phyloP scores from a whole-genome alignment of 2,888 invertebrate species.

The Plebejus anna region DNA sequence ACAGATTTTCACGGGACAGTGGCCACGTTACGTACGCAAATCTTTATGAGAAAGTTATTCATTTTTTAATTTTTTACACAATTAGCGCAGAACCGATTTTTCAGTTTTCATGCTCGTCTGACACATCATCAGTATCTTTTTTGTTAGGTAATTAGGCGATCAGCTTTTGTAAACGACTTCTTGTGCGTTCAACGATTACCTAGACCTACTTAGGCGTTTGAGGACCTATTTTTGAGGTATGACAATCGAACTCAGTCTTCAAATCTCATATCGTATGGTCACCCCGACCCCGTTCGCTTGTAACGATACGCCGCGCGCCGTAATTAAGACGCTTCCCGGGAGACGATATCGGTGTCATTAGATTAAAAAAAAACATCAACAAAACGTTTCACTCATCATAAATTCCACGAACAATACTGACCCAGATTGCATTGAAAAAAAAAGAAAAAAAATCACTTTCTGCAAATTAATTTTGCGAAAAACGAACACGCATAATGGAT shows the following conservation, averaged over 20 bases:
- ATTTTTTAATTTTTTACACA: too few species aligned
- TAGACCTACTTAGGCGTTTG: too few species aligned
- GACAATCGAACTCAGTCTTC: not conserved
- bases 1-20: not conserved
- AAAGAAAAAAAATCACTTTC: constrained; percentile 28
- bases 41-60: too few species aligned
- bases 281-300: constrained; percentile 49
- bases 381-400: constrained; percentile 45
- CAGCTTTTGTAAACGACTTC: too few species aligned
- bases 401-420: constrained; percentile 45
- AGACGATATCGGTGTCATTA: constrained; percentile 50
- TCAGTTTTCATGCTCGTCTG: too few species aligned
- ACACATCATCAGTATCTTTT: too few species aligned
- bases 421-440: constrained; percentile 39
- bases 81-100: too few species aligned
- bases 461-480: constrained; percentile 18
- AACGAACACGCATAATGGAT: not conserved
- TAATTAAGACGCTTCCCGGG: constrained; percentile 55
- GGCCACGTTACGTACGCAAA: not conserved
- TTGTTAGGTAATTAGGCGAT: too few species aligned
- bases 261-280: not conserved
- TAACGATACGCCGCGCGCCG: constrained; percentile 47
- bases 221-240: not conserved
- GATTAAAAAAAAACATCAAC: constrained; percentile 46
- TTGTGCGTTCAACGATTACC: too few species aligned